Conservation (phyloP, 2,888 invertebrate genomes). For the Idaea straminata region DNA sequence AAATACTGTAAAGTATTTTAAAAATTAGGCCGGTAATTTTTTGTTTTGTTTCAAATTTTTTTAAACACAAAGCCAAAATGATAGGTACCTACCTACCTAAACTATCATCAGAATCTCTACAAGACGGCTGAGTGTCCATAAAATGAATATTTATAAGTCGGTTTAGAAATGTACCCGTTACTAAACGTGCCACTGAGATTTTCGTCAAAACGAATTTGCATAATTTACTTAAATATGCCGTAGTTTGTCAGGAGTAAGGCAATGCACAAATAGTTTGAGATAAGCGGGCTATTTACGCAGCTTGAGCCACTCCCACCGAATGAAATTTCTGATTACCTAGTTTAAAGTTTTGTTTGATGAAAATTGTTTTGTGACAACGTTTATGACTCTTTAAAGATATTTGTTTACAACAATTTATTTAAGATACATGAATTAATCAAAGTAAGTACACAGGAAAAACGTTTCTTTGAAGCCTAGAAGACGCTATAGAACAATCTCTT, state of each 20-base stretch:
- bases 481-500: too few relatives aligned
- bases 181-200: slow-evolving; percentile 50
- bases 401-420: too few relatives aligned
- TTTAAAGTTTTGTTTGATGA: neutral
- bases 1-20: neutral
- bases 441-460: too few relatives aligned
- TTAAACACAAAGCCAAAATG: too few relatives aligned
- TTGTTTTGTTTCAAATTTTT: too few relatives aligned
- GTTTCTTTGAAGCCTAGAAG: too few relatives aligned
- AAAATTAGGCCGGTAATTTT: too few relatives aligned
- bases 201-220: slow-evolving; percentile 62
- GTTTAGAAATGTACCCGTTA: slow-evolving; percentile 39
- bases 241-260: slow-evolving; percentile 37
- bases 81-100: slow-evolving; percentile 21
- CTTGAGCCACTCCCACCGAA: neutral
- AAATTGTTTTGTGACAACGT: neutral
- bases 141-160: slow-evolving; percentile 64
- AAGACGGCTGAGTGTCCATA: slow-evolving; percentile 53
- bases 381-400: too few relatives aligned
- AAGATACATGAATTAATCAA: too few relatives aligned
- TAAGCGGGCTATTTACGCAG: slow-evolving; percentile 1
- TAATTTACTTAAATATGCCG: slow-evolving; percentile 58
- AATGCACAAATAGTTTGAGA: slow-evolving; percentile 1
- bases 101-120: slow-evolving; percentile 51
- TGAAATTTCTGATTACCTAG: neutral